These are phyloP conservation scores for Rhinoderma darwinii DNA, from an alignment of 2,113 vertebrate genomes.

Conservation along the genomic window DNA sequence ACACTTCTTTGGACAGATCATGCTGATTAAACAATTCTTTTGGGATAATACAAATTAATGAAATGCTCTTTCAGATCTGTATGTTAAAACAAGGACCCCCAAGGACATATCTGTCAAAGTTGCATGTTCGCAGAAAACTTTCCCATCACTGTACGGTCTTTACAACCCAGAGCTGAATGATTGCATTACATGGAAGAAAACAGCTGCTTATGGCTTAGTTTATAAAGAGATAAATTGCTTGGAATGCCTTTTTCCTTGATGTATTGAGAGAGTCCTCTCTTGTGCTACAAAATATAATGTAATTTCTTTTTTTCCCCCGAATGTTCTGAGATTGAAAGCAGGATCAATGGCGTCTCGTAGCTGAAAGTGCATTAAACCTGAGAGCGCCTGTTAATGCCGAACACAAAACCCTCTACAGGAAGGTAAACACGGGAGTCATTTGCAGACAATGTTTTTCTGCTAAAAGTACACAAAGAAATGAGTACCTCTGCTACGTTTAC, in stretches of 20 bases:
- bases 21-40: constrained; percentile 39
- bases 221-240: constrained; percentile 48
- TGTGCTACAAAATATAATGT: constrained; percentile 48
- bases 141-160: constrained; percentile 20
- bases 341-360: constrained; percentile 53
- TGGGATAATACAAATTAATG: constrained; percentile 44
- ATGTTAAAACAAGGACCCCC: constrained; percentile 20
- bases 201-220: constrained; percentile 55
- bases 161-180: constrained; percentile 39
- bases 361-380: constrained; percentile 58
- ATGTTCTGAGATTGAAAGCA: constrained; percentile 56
- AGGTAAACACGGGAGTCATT: constrained; percentile 62
- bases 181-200: constrained; percentile 24
- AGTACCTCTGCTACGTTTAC: constrained; percentile 69
- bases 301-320: constrained; percentile 29
- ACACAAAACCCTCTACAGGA: constrained; percentile 62
- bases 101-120: constrained; percentile 44
- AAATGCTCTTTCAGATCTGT: constrained; percentile 36
- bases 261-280: constrained; percentile 45
- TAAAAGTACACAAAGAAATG: constrained; percentile 70
- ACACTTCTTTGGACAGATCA: constrained; percentile 26
- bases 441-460: constrained; percentile 66
- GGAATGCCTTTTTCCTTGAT: constrained; percentile 38
- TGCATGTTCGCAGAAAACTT: constrained; percentile 2
- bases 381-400: constrained; percentile 62